Conservation (phyloP, 2,797 vertebrate genomes). For the Pantherophis alleghaniensis region DNA sequence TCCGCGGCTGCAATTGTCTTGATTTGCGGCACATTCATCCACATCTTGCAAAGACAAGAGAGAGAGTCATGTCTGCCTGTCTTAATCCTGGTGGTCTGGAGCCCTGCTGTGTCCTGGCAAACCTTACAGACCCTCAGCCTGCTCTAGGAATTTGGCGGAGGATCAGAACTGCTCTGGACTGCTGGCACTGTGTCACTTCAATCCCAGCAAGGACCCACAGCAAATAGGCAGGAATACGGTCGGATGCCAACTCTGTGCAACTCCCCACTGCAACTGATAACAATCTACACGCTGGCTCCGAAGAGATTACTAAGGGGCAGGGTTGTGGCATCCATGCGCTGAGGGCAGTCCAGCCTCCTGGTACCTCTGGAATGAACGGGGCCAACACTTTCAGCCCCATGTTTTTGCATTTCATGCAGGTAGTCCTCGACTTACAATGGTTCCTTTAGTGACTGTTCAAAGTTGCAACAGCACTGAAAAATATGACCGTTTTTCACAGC, state of each 20-base stretch:
- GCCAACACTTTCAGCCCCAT: background rate
- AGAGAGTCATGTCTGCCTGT: background rate
- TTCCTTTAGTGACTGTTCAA: background rate
- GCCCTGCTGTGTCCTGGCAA: background rate
- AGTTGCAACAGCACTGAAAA: too few relatives aligned
- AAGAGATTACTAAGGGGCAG: background rate
- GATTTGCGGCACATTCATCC: slow-evolving; percentile 80
- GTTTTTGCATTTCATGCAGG: background rate
- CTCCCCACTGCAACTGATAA: background rate
- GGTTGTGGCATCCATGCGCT: background rate
- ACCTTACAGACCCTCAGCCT: background rate
- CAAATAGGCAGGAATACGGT: background rate
- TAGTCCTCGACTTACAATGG: background rate
- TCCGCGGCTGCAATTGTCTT: slow-evolving; percentile 81
- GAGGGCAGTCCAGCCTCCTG: background rate
- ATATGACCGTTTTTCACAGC: too few relatives aligned
- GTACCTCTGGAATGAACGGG: background rate
- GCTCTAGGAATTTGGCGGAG: background rate
- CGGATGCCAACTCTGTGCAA: background rate
- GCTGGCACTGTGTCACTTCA: background rate
- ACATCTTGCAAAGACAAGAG: slow-evolving; percentile 69
- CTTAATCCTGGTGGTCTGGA: background rate
- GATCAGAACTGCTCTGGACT: background rate
- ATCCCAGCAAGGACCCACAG: background rate
- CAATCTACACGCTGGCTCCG: background rate